Conservation (phyloP, 2,888 invertebrate species). For the Blastobasis lacticolella region DNA sequence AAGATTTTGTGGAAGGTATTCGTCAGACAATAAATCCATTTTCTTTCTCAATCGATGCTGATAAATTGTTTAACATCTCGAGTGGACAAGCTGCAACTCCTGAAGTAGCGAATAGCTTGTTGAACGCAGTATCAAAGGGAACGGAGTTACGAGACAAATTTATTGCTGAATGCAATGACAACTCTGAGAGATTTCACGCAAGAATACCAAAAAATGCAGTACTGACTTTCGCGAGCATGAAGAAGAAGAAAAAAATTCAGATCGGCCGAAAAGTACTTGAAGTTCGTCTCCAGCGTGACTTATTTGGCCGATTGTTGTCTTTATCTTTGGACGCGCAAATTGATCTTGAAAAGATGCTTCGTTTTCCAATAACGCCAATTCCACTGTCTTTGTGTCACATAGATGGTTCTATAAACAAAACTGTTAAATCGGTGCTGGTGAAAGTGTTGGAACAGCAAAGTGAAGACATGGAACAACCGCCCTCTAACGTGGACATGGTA, state of each 20-base stretch:
- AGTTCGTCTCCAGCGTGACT: slow-evolving; percentile 11
- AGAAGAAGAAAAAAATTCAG: slow-evolving; percentile 5
- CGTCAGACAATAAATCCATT: slow-evolving; percentile 18
- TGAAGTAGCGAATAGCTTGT: slow-evolving; percentile 15
- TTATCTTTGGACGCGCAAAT: slow-evolving; percentile 3
- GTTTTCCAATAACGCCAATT: slow-evolving; percentile 5
- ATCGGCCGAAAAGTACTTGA: slow-evolving; percentile 8
- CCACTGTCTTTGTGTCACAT: slow-evolving; percentile 8
- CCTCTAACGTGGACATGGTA: slow-evolving; percentile 5
- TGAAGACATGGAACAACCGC: slow-evolving; percentile 3
- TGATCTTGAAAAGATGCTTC: slow-evolving; percentile 1
- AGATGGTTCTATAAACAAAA: slow-evolving; percentile 9
- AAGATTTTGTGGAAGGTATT: slow-evolving; percentile 4
- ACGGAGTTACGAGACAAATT: slow-evolving; percentile 6
- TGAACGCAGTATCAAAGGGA: slow-evolving; percentile 10
- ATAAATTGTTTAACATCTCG: slow-evolving; percentile 17
- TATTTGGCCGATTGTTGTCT: slow-evolving; percentile 14
- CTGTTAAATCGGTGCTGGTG: slow-evolving; percentile 3
- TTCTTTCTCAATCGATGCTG: slow-evolving; percentile 10
- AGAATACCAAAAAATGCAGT: slow-evolving; percentile 13
- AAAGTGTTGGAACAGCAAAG: slow-evolving; percentile 3
- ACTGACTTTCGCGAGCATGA: slow-evolving; percentile 14
- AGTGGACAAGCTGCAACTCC: slow-evolving; percentile 18
- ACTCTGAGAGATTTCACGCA: slow-evolving; percentile 12
- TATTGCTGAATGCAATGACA: slow-evolving; percentile 13